Percentiles rank a stretch among this genome's conserved stretches.
Evolutionary conservation across 2,888 invertebrate species (phyloP).

Genomic region (Nesidiocoris tenuis): DNA sequence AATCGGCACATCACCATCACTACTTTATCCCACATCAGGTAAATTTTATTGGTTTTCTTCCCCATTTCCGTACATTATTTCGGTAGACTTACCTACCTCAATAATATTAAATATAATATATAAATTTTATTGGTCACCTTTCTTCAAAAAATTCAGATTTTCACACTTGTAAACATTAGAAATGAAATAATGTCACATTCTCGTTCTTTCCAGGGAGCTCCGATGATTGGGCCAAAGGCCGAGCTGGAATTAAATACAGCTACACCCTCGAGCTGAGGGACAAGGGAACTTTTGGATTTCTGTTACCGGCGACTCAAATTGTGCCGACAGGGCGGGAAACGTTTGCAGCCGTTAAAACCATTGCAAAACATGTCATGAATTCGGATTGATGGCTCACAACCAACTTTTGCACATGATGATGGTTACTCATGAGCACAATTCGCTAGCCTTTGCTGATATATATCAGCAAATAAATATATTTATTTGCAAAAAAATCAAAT

Average conservation of each 20-base stretch:
- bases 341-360: constrained; percentile 67
- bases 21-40: constrained; percentile 51
- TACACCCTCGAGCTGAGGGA: constrained; percentile 89
- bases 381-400: constrained; percentile 22
- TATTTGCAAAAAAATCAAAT: too few species aligned
- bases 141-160: too few species aligned
- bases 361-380: constrained; percentile 55
- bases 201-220: constrained; percentile 80
- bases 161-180: too few species aligned
- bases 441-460: too few species aligned
- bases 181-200: too few species aligned
- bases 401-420: too few species aligned
- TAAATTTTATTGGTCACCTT: too few species aligned
- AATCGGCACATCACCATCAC: constrained; percentile 50
- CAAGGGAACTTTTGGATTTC: constrained; percentile 78
- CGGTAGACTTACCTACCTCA: too few species aligned
- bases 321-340: constrained; percentile 73
- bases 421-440: too few species aligned
- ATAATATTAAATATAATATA: too few species aligned
- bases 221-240: constrained; percentile 89
- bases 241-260: constrained; percentile 77
- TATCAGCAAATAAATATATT: too few species aligned
- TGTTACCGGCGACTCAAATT: constrained; percentile 78
- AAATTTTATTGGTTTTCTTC: constrained; percentile 1
- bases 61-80: neutral